These are phyloP conservation scores for Manis javanica DNA, from an alignment of 2,797 vertebrate genomes.

Conservation along the genomic window DNA sequence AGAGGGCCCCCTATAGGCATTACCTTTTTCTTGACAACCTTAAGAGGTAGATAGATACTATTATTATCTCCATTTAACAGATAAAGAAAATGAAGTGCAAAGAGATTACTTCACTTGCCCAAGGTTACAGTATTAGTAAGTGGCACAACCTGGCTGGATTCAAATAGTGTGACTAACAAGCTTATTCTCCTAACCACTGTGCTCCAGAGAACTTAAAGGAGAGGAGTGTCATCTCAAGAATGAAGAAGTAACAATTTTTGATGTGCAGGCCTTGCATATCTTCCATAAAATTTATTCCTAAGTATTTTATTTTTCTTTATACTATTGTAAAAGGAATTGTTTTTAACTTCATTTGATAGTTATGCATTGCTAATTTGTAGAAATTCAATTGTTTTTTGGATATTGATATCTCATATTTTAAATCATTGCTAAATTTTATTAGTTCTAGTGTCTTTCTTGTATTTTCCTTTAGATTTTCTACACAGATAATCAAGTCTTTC, in stretches of 20 bases:
- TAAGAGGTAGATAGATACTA: neutral
- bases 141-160: neutral
- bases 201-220: neutral
- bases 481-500: neutral
- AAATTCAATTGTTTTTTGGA: neutral
- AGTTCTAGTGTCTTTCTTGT: neutral
- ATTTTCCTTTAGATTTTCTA: neutral
- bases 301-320: neutral
- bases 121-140: neutral
- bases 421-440: neutral
- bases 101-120: neutral
- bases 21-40: neutral
- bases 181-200: neutral
- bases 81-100: neutral
- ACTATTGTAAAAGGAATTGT: neutral
- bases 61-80: neutral
- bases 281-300: neutral
- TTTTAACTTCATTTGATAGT: neutral
- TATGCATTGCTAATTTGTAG: neutral
- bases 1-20: neutral
- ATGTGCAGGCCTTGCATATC: neutral
- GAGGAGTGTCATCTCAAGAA: neutral
- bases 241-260: neutral
- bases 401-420: neutral
- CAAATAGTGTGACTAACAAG: neutral